These are phyloP conservation scores for Sarcophaga peregrina DNA, from an alignment of 1,140 invertebrate genomes.

Conservation along the genomic window DNA sequence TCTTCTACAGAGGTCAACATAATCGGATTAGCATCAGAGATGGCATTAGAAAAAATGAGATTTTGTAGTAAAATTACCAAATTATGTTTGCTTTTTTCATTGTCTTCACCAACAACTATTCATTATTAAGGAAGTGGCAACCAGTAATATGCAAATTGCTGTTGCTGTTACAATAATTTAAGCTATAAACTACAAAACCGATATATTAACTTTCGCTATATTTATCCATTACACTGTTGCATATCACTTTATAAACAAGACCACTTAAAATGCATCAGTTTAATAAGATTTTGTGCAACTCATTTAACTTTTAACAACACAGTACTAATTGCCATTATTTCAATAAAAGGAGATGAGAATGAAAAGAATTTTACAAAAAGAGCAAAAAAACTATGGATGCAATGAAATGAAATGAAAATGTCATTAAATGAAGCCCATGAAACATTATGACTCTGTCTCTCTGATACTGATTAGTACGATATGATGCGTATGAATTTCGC, in stretches of 20 bases:
- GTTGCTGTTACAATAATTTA: too few species aligned
- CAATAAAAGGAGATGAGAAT: background rate
- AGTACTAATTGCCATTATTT: slow-evolving; percentile 23
- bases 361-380: background rate
- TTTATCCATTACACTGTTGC: too few species aligned
- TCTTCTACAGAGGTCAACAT: too few species aligned
- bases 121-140: too few species aligned
- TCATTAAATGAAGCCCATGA: slow-evolving; percentile 27
- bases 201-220: too few species aligned
- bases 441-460: slow-evolving; percentile 15
- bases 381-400: background rate
- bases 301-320: slow-evolving; percentile 40
- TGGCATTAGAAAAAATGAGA: too few species aligned
- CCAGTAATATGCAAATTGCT: too few species aligned
- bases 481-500: slow-evolving; percentile 3
- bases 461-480: slow-evolving; percentile 29
- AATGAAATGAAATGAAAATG: slow-evolving; percentile 30
- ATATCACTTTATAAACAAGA: slow-evolving; percentile 14
- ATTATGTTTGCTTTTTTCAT: too few species aligned
- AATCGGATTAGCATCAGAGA: too few species aligned
- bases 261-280: slow-evolving; percentile 29
- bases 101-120: too few species aligned
- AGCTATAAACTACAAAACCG: too few species aligned
- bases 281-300: slow-evolving; percentile 39
- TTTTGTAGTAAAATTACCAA: too few species aligned